Evolutionary conservation across 2,797 vertebrate species (phyloP).

Genomic region (Manis pentadactyla): DNA sequence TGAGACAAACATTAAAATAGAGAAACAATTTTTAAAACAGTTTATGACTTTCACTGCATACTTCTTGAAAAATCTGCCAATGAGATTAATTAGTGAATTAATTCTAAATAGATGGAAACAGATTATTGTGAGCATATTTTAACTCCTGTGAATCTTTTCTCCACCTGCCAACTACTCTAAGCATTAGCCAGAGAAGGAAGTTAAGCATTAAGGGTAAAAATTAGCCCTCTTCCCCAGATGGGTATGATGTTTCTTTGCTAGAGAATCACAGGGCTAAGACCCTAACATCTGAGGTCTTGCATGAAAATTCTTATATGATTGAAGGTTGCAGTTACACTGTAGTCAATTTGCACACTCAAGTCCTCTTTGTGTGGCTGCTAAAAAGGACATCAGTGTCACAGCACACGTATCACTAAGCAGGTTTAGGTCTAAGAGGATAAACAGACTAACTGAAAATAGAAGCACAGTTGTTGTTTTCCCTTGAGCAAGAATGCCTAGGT

Average conservation of each 20-base stretch:
- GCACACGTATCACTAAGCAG: background rate
- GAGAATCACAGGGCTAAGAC: background rate
- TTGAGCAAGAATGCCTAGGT: slow-evolving; percentile 29
- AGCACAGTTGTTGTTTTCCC: background rate
- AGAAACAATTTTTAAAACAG: slow-evolving; percentile 1
- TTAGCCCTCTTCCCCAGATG: background rate
- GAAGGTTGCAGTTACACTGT: background rate
- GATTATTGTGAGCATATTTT: background rate
- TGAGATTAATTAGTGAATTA: background rate
- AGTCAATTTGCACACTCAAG: background rate
- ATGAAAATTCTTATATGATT: background rate
- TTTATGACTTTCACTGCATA: background rate
- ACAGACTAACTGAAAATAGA: slow-evolving; percentile 39
- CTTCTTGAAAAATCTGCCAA: slow-evolving; percentile 1
- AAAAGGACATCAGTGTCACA: background rate
- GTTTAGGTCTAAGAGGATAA: background rate
- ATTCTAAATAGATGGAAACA: background rate
- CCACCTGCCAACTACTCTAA: background rate
- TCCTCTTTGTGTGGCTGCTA: background rate
- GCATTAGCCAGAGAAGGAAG: background rate
- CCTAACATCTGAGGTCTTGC: background rate
- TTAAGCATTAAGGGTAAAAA: background rate
- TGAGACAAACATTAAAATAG: background rate
- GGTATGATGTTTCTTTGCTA: background rate
- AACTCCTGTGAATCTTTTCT: background rate